These are phyloP conservation scores for Clarias platycephalus DNA, from an alignment of 2,797 vertebrate species.

Conservation along the genomic window DNA sequence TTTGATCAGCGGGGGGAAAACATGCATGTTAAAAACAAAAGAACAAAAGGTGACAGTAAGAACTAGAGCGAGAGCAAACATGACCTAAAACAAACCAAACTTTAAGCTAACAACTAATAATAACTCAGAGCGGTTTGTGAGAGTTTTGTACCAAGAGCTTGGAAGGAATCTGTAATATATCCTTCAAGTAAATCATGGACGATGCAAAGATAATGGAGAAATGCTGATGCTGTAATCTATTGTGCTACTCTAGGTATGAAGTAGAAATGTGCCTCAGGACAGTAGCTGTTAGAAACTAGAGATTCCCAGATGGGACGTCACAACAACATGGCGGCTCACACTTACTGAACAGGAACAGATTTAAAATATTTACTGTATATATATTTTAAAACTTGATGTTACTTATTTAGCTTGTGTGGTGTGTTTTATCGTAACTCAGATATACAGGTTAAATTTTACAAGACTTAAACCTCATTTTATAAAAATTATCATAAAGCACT, in stretches of 20 bases:
- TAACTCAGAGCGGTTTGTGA: conserved; percentile 28
- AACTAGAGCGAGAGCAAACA: conserved; percentile 67
- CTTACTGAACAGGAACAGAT: background rate
- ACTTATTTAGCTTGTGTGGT: background rate
- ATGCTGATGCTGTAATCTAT: background rate
- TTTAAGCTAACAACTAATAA: background rate
- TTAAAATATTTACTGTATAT: too few species aligned
- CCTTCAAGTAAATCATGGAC: background rate
- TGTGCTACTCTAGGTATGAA: too few species aligned
- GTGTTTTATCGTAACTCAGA: background rate
- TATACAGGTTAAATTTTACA: background rate
- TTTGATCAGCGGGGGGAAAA: conserved; percentile 73
- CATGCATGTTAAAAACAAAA: conserved; percentile 90
- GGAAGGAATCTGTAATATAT: too few species aligned
- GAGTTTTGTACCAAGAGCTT: background rate
- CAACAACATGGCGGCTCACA: background rate
- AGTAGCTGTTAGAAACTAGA: background rate
- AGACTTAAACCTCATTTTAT: background rate
- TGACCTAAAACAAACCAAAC: conserved; percentile 46
- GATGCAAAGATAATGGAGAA: too few species aligned
- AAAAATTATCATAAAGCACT: too few species aligned
- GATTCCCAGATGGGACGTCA: too few species aligned
- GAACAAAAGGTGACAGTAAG: conserved; percentile 76
- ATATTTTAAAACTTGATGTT: background rate
- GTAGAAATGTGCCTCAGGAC: background rate